phyloP scores from a whole-genome alignment of 2,888 invertebrate genomes.

The Epirrhoe tristata region DNA sequence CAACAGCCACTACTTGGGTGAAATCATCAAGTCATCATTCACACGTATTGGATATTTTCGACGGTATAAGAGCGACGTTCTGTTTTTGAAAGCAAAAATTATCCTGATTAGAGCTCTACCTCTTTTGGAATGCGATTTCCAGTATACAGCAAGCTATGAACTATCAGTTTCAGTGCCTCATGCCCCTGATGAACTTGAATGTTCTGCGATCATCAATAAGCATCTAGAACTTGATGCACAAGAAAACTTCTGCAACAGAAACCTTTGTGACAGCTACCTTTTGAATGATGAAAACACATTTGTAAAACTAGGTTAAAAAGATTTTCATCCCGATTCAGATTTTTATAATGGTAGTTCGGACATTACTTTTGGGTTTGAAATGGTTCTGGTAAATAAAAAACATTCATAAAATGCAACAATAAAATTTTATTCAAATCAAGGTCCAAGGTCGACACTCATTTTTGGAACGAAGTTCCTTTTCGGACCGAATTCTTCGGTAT shows the following conservation, averaged over 20 bases:
- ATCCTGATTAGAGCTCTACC: constrained; percentile 15
- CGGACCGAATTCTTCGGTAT: no score
- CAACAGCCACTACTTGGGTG: constrained; percentile 34
- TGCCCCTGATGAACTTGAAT: constrained; percentile 14
- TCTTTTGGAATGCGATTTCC: not conserved
- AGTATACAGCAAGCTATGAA: constrained; percentile 15
- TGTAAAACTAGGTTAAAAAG: constrained; percentile 1
- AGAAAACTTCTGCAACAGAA: constrained; percentile 12
- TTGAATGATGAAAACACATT: constrained; percentile 14
- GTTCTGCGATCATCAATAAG: constrained; percentile 21
- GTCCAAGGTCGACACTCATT: not conserved
- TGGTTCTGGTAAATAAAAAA: not conserved
- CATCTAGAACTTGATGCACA: constrained; percentile 9
- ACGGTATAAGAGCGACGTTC: constrained; percentile 10
- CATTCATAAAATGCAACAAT: not conserved
- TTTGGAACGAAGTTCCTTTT: no score
- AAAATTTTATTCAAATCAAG: constrained; percentile 6
- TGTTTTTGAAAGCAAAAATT: constrained; percentile 19
- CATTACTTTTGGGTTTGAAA: not conserved
- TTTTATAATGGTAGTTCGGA: not conserved
- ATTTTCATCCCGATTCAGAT: not conserved
- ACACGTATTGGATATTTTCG: constrained; percentile 17
- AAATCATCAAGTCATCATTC: constrained; percentile 15
- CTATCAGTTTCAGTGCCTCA: constrained; percentile 3
- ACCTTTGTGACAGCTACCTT: constrained; percentile 26